Conservation (phyloP, 2,113 vertebrate species). For the Microcebus lehilahytsara region DNA sequence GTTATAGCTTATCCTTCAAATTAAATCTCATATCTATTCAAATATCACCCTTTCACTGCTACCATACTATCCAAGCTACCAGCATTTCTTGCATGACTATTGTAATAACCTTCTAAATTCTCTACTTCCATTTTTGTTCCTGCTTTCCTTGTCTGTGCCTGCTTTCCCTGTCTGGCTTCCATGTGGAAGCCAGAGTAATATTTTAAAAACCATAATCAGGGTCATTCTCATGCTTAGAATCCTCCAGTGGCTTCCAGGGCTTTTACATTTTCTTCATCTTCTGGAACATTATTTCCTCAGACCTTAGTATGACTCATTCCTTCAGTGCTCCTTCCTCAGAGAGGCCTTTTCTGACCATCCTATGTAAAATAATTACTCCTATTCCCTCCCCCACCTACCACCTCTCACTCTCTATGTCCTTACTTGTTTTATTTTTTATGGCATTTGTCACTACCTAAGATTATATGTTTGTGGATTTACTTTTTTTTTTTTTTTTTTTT, state of each 20-base stretch:
- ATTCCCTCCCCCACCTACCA: neutral
- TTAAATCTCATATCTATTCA: neutral
- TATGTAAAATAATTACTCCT: neutral
- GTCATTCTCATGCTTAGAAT: neutral
- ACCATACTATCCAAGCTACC: neutral
- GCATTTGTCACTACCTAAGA: too few species aligned
- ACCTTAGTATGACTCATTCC: neutral
- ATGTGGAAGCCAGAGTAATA: neutral
- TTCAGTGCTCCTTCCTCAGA: neutral
- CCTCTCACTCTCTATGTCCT: neutral
- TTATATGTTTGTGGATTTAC: neutral
- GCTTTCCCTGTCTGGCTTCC: neutral
- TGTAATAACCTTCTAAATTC: neutral
- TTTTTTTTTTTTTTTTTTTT: too few species aligned
- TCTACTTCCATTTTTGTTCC: constrained; percentile 1
- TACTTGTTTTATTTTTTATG: neutral
- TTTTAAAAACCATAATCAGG: neutral
- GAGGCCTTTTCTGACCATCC: neutral
- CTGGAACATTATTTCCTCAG: neutral
- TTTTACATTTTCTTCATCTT: constrained; percentile 4
- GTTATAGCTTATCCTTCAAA: constrained; percentile 10
- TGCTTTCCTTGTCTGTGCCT: neutral
- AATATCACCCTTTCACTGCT: neutral
- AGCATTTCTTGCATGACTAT: neutral
- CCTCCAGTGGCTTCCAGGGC: neutral